Conservation (phyloP, 2,888 invertebrate genomes). For the Leucophenga montana region DNA sequence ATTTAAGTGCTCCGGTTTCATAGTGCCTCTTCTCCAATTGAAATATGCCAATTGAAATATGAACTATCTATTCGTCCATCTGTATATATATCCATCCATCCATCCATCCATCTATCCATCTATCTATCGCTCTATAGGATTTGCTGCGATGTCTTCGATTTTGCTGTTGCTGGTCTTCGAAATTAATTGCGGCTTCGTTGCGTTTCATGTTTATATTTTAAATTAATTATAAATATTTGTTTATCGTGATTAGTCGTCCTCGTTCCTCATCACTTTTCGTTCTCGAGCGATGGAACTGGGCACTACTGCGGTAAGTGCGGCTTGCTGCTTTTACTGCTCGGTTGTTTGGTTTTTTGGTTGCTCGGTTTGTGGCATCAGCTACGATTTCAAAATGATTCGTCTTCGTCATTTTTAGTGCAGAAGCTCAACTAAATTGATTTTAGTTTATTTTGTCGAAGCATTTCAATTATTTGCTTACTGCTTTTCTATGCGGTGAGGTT, state of each 20-base stretch:
- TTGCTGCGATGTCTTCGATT: not conserved
- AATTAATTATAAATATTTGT: constrained; percentile 67
- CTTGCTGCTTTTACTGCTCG: not conserved
- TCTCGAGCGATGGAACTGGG: constrained; percentile 10
- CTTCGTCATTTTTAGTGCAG: constrained; percentile 24
- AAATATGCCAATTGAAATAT: no score
- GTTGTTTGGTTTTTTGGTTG: not conserved
- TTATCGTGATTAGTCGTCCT: constrained; percentile 60
- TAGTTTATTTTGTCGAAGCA: constrained; percentile 59
- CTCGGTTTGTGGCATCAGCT: constrained; percentile 4
- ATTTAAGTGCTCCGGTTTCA: no score
- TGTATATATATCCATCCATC: no score
- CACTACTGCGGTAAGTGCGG: constrained; percentile 23
- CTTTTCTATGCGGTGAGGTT: not conserved
- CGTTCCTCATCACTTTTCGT: not conserved
- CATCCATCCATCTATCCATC: no score
- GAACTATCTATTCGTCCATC: no score
- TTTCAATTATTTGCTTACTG: constrained; percentile 26
- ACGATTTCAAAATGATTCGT: constrained; percentile 1
- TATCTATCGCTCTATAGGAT: no score
- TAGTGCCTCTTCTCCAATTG: no score
- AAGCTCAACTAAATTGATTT: constrained; percentile 62
- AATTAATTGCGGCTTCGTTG: constrained; percentile 60
- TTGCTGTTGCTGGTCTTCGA: constrained; percentile 26
- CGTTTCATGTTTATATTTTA: constrained; percentile 61